Base-by-base conservation (phyloP, 2,888 invertebrate genomes). In the Napeogenes sylphis region DNA sequence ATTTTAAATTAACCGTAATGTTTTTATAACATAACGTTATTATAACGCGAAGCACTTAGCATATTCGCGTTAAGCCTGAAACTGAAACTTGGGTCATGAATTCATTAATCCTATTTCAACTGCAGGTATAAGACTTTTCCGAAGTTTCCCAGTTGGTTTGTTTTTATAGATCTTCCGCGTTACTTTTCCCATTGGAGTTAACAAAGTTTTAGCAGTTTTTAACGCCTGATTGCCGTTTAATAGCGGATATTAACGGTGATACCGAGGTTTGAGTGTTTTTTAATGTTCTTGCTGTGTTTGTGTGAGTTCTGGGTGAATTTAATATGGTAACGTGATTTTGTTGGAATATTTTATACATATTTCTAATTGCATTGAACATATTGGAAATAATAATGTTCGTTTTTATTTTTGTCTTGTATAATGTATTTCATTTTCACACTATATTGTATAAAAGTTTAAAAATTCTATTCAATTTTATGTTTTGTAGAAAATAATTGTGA, bases 71-170 rank as follows among this genome's bases (percentile, higher is more conserved):
- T 30, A 51, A 21, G 6, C 30, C 51, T 30, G 10, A 10, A 51
- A 51, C 65, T 65, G 42, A 60, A 70, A 71, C 66, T 71, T 73
- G 62, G 67, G 62, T 61, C 67, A 71, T 73, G 74, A 75, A 75
- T 75, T 70, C 70, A 71, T 75, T 73, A 72, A 68, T 70, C 66
- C 65, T 66, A 66, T 64, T 74, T 68, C 70, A 70, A 60, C 61
- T 70, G 63, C 70, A 70, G 71, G 69, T 72, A 68, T 69, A 68
- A 64, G 70, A 64, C 68, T 68, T 71, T 61, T 56, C 55, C 33
- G 58, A 71, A 73, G 64, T 71, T 73, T 72, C 65, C 67, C 67
- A 55, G 67, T 66, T 69, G 59, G 59, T 61, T 56, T 67, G 63
- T 68, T 67, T 68, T 68, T 68, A 68, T 67, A 67, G 67, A 58